These are phyloP conservation scores for Gobiocypris rarus DNA, from an alignment of 2,113 vertebrate genomes.

Conservation along the genomic window DNA sequence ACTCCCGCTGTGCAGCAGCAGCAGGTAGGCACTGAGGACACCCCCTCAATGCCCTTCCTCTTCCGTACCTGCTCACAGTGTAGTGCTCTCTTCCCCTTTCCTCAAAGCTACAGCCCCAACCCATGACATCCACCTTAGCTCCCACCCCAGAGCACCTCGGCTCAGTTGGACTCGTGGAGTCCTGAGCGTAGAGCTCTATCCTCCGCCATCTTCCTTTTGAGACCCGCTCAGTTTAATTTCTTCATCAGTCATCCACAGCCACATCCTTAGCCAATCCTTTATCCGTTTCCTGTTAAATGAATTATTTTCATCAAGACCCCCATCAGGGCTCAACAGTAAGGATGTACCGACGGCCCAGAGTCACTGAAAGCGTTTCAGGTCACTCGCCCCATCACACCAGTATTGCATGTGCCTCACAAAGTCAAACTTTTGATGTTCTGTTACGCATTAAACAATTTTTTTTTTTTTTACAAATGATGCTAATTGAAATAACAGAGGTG, in stretches of 20 bases:
- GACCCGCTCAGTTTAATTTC: not conserved
- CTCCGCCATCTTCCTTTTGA: not conserved
- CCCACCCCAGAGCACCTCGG: not conserved
- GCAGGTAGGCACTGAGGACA: conserved; percentile 74
- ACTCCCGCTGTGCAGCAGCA: conserved; percentile 70
- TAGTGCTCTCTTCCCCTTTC: not conserved
- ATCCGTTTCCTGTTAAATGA: not conserved
- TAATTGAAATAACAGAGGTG: too few relatives aligned
- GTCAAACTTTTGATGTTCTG: too few relatives aligned
- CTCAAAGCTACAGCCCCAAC: not conserved
- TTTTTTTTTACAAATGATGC: too few relatives aligned
- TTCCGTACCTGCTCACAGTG: not conserved
- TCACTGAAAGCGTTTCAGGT: not conserved
- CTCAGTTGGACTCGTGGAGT: not conserved
- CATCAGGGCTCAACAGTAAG: not conserved
- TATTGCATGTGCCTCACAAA: too few relatives aligned
- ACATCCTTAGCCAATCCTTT: not conserved
- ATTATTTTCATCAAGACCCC: not conserved
- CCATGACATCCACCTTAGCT: not conserved
- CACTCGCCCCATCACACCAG: too few relatives aligned
- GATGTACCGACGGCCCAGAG: not conserved
- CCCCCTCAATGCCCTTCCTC: conserved; percentile 60
- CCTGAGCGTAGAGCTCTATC: not conserved
- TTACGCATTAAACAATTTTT: too few relatives aligned
- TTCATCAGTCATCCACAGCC: not conserved